Evolutionary conservation across 1,140 invertebrate genomes (phyloP), one percentile per base, ranked within the genome.

Genomic region (Armadillidium nasatum): DNA sequence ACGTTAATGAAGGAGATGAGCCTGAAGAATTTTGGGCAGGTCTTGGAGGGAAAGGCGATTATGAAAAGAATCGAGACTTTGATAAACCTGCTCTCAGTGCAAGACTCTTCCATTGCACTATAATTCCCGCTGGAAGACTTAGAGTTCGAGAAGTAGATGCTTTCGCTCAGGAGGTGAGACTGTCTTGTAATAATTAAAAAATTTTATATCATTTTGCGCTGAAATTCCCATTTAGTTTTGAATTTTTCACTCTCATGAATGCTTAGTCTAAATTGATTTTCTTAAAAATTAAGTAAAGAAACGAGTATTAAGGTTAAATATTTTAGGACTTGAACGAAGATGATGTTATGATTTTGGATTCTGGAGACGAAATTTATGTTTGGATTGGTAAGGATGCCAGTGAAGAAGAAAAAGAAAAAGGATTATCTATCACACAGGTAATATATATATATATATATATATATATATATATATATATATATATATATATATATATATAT

Each of bases 321-420:
- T 2, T 60, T 45, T 81, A 91, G 89, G 92, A 93, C 84, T 85
- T 94, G 43, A 90, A 91, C 79, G 88, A 89, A 75, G 91, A 93
- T 84, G 90, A 92, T 81, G 86, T 91, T 0, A 92, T 92, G 88
- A 85, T 93, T 11, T 81, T 93, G 76, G 91, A 93, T 84, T 87
- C 88, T 23, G 91, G 90, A 13, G 88, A 90, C 83, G 89, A 91
- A 82, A 84, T 93, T 2, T 93, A 90, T 81, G 83, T 92, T 74
- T 93, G 92, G 92, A 86, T 91, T 73, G 93, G 93, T 23, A 86
- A 87, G 72, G 89, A 89, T 22, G 89, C 91, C n/a, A 88, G 88
- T 11, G 87, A 88, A 33, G 87, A 90, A 71, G 91, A 93, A 81
- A 91, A 88, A 76, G 83, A 86, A 75, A 86, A 87, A 21, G 86